These are phyloP conservation scores for Dioctria linearis DNA, from an alignment of 2,888 invertebrate genomes.

Conservation along the genomic window DNA sequence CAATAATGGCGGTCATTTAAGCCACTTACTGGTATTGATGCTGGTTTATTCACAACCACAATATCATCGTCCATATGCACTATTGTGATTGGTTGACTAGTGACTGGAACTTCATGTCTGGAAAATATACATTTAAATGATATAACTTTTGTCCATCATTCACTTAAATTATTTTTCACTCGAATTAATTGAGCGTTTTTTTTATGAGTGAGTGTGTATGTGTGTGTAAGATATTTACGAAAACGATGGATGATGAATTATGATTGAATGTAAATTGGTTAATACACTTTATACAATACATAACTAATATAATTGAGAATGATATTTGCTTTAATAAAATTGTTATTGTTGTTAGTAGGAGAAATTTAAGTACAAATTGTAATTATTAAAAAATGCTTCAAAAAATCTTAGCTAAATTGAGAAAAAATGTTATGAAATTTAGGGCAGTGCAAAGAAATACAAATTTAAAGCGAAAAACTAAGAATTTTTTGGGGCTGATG, in stretches of 20 bases:
- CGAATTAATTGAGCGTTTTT: slow-evolving; percentile 42
- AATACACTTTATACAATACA: not conserved
- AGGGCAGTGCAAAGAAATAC: too few species aligned
- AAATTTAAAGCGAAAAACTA: too few species aligned
- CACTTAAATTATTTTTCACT: slow-evolving; percentile 27
- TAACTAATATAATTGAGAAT: too few species aligned
- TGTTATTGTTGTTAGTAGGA: too few species aligned
- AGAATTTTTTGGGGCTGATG: too few species aligned
- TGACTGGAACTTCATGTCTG: slow-evolving; percentile 99
- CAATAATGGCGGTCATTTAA: slow-evolving; percentile 82
- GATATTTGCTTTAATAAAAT: too few species aligned
- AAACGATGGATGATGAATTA: not conserved
- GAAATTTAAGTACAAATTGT: too few species aligned
- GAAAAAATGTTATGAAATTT: too few species aligned
- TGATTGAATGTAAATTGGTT: not conserved
- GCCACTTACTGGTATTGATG: slow-evolving; percentile 99
- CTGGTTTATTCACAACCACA: slow-evolving; percentile 99
- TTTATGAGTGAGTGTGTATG: not conserved
- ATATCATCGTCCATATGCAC: slow-evolving; percentile 98
- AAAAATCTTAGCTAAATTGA: too few species aligned
- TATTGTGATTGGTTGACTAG: slow-evolving; percentile 96
- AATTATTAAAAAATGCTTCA: too few species aligned
- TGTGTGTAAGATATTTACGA: not conserved
- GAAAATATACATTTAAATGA: slow-evolving; percentile 64
- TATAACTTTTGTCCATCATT: slow-evolving; percentile 40